These are phyloP conservation scores for Spodoptera picta DNA, from an alignment of 2,888 invertebrate genomes.

Conservation along the genomic window DNA sequence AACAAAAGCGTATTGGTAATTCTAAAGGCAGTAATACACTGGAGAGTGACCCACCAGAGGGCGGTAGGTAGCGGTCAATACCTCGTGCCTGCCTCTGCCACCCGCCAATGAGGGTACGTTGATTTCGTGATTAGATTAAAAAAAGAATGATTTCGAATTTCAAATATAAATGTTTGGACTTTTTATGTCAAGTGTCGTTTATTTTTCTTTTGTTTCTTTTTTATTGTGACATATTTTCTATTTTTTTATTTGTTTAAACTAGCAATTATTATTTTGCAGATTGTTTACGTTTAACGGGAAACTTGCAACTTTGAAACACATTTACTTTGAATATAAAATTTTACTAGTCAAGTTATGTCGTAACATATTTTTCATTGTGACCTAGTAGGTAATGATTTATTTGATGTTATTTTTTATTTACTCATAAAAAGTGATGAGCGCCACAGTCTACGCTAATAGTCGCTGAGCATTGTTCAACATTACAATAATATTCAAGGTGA, in stretches of 20 bases:
- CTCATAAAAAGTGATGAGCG: conserved; percentile 42
- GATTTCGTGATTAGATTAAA: conserved; percentile 79
- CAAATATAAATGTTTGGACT: conserved; percentile 56
- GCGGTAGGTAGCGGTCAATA: conserved; percentile 78
- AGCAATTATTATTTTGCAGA: no score
- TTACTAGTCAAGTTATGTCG: conserved; percentile 8
- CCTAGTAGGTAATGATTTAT: conserved; percentile 32
- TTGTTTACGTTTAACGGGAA: no score
- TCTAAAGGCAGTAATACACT: conserved; percentile 61
- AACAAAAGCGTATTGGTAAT: conserved; percentile 60
- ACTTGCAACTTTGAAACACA: no score
- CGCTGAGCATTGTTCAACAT: conserved; percentile 18
- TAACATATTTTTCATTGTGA: conserved; percentile 26
- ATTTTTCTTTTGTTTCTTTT: neutral
- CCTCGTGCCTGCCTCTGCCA: conserved; percentile 78
- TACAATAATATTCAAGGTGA: conserved; percentile 42
- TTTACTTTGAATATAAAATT: neutral
- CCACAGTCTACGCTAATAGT: conserved; percentile 33
- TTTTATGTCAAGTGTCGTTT: conserved; percentile 24
- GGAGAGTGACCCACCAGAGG: conserved; percentile 65
- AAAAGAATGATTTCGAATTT: conserved; percentile 67
- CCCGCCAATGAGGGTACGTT: conserved; percentile 71
- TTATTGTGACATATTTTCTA: neutral
- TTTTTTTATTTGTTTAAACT: neutral
- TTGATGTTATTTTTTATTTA: conserved; percentile 29